These are phyloP conservation scores for Diglossa cyanea DNA, from an alignment of 2,797 vertebrate genomes.

Conservation along the genomic window DNA sequence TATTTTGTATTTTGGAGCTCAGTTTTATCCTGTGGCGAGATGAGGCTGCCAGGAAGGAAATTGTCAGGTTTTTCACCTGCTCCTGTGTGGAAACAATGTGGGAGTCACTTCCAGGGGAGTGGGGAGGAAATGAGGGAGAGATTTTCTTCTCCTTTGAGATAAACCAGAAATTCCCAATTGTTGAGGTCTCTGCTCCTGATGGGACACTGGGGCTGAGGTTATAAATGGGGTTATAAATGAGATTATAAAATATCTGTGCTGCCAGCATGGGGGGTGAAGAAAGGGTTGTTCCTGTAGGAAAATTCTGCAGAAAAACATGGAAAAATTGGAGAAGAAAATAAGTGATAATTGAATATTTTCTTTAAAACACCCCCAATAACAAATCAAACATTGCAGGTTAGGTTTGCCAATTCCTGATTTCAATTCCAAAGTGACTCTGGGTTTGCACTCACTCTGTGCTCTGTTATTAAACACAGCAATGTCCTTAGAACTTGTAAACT, in stretches of 20 bases:
- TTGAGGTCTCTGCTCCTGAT: neutral
- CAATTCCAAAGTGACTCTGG: neutral
- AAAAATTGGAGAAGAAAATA: neutral
- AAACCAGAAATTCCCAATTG: neutral
- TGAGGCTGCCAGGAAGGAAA: constrained; percentile 16
- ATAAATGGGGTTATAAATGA: neutral
- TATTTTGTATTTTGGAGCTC: neutral
- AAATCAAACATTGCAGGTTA: neutral
- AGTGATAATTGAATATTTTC: neutral
- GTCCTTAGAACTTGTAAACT: constrained; percentile 1
- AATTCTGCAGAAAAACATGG: neutral
- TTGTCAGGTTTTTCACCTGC: constrained; percentile 32
- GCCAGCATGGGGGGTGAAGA: neutral
- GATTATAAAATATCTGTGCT: neutral
- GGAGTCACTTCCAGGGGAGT: neutral
- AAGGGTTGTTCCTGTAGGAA: neutral
- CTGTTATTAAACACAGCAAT: neutral
- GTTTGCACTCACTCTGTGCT: neutral
- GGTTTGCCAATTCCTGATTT: neutral
- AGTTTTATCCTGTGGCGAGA: neutral
- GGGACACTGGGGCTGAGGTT: neutral
- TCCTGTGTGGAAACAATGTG: neutral
- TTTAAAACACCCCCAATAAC: neutral
- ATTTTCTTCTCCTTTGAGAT: neutral
- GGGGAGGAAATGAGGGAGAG: constrained; percentile 14